These are phyloP conservation scores for Mustelus asterias DNA, from an alignment of 2,113 vertebrate genomes.

Conservation along the genomic window DNA sequence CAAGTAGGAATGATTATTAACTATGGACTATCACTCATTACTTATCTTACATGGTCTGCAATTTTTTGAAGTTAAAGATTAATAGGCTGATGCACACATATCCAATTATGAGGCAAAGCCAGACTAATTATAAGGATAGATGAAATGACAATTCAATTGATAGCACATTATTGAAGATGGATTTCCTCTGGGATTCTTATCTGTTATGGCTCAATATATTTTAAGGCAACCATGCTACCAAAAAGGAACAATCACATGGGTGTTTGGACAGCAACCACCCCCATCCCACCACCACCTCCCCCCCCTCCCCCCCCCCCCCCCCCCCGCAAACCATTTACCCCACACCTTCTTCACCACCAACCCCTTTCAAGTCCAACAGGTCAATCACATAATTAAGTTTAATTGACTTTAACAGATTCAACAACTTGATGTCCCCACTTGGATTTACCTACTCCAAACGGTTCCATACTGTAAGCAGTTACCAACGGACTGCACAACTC, in stretches of 20 bases:
- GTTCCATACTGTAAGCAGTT: not conserved
- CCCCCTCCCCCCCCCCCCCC: too few species aligned
- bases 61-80: not conserved
- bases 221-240: not conserved
- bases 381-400: not conserved
- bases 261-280: too few species aligned
- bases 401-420: not conserved
- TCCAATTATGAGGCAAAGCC: constrained; percentile 18
- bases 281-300: too few species aligned
- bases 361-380: not conserved
- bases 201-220: not conserved
- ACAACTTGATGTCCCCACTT: not conserved
- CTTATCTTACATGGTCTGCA: not conserved
- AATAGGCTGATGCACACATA: not conserved
- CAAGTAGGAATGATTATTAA: not conserved
- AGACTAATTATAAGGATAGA: not conserved
- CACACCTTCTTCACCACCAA: too few species aligned
- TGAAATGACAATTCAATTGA: not conserved
- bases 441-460: not conserved
- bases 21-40: not conserved
- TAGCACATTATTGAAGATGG: not conserved
- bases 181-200: not conserved
- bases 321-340: too few species aligned
- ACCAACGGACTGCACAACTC: not conserved
- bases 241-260: too few species aligned